Evolutionary conservation across 2,888 invertebrate species (phyloP), one percentile per base, ranked within the genome.

Genomic region (Oegoconia quadripuncta): DNA sequence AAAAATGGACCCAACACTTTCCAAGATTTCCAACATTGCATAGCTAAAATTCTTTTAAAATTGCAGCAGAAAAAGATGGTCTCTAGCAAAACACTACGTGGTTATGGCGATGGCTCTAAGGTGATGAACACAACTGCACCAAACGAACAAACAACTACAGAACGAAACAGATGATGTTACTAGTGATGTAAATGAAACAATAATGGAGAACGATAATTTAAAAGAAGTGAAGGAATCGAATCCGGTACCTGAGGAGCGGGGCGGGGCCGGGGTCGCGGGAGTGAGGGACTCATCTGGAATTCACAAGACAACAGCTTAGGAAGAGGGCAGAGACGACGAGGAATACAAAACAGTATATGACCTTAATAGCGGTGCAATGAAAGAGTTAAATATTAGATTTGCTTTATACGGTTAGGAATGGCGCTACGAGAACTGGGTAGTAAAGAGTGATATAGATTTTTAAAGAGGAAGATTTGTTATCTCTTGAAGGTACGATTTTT

Each of bases 211-310:
- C 50, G 52, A 50, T 50, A 56, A 61, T 55, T 50, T 58, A 52
- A 55, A 55, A 62, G 34, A n/a, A 52, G 57, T 52, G 67, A 65
- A 66, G 69, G 71, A 66, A 61, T 56, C 52, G 56, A 65, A 64
- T 63, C 50, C 39, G 64, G 72, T 88, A 87, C 88, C 88, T 88
- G 88, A 82, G 86, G 87, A 83, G 47, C 86, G 87, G 77, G 82
- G 79, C 84, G 84, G 77, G 70, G 83, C 81, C 81, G 74, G 74
- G 69, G 84, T 81, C 78, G 76, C 88, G 73, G 81, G 87, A 67
- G 74, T 81, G 75, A 63, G 79, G 81, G 87, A 88, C 78, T 86
- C 87, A 88, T 88, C 88, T 88, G 88, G 77, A 88, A 88, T 82
- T 72, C 77, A 84, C 69, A 87, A 84, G 73, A 88, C 76, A 86